phyloP scores from a whole-genome alignment of 2,113 vertebrate species.

The Campylorhamphus procurvoides region DNA sequence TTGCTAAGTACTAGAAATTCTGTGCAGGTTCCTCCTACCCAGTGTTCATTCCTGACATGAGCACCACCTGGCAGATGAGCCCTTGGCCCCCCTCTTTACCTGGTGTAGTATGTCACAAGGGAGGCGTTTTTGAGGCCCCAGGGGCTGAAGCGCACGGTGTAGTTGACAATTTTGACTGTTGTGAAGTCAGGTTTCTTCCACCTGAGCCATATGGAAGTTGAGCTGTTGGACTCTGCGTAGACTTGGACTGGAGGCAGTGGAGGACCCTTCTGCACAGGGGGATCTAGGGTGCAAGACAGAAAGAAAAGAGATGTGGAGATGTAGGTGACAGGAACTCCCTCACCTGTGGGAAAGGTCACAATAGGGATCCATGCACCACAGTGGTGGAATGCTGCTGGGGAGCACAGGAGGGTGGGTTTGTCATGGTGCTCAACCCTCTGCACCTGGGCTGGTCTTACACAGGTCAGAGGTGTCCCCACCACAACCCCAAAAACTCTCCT shows the following conservation, averaged over 20 bases:
- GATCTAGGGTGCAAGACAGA: constrained; percentile 34
- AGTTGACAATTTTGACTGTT: constrained; percentile 90
- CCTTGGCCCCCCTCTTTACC: constrained; percentile 71
- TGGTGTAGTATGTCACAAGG: constrained; percentile 91
- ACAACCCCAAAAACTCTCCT: too few species aligned
- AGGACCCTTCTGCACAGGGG: constrained; percentile 79
- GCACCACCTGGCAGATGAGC: background rate
- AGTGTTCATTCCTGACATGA: fast-evolving
- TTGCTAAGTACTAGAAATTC: background rate
- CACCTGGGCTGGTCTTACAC: too few species aligned
- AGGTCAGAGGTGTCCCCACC: too few species aligned
- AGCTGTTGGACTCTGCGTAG: constrained; percentile 89
- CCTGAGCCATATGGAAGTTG: constrained; percentile 92
- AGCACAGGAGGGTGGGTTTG: background rate
- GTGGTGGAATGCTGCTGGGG: background rate
- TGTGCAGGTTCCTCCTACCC: background rate
- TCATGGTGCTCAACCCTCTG: too few species aligned
- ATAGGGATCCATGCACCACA: background rate
- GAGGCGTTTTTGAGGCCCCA: constrained; percentile 92
- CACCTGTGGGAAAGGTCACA: background rate
- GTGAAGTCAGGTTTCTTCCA: constrained; percentile 95
- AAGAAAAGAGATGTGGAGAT: background rate
- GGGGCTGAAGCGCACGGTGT: constrained; percentile 94
- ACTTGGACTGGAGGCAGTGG: constrained; percentile 89
- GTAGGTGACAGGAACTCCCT: background rate